A percentile compares a stretch with the other conserved stretches of the same genome.
Evolutionary conservation across 2,113 vertebrate species (phyloP).

Genomic region (Chloroceryle aenea): DNA sequence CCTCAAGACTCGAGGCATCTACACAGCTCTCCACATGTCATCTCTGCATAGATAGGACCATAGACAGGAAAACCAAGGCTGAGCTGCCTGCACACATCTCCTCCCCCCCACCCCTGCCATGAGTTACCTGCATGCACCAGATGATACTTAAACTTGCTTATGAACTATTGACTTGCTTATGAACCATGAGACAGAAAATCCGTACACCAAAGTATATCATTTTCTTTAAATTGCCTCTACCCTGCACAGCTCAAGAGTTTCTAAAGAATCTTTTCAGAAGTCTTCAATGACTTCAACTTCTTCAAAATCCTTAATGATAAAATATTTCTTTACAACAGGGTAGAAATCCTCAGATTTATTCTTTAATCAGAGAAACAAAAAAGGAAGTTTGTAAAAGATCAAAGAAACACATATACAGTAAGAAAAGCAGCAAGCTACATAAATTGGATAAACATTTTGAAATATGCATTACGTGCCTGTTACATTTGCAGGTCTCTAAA

Average conservation of each 20-base stretch:
- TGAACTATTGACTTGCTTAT: no score
- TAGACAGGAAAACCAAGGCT: no score
- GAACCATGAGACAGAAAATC: no score
- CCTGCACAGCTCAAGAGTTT: neutral
- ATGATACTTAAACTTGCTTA: no score
- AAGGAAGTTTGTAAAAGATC: constrained; percentile 5
- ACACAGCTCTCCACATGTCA: no score
- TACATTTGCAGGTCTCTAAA: neutral
- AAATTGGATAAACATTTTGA: constrained; percentile 5
- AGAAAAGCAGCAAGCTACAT: neutral
- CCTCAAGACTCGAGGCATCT: no score
- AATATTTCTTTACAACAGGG: neutral
- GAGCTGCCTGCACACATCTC: no score
- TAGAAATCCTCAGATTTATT: neutral
- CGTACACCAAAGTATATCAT: neutral
- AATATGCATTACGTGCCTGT: neutral
- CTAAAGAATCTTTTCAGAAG: neutral
- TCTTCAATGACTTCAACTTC: neutral
- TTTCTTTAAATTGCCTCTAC: neutral
- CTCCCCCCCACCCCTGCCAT: no score
- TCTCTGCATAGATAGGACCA: no score
- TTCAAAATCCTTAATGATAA: neutral
- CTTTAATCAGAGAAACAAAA: constrained; percentile 32
- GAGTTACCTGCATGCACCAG: no score
- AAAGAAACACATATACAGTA: neutral